Base-by-base conservation (phyloP, 2,888 invertebrate species). In the Carabus problematicus region DNA sequence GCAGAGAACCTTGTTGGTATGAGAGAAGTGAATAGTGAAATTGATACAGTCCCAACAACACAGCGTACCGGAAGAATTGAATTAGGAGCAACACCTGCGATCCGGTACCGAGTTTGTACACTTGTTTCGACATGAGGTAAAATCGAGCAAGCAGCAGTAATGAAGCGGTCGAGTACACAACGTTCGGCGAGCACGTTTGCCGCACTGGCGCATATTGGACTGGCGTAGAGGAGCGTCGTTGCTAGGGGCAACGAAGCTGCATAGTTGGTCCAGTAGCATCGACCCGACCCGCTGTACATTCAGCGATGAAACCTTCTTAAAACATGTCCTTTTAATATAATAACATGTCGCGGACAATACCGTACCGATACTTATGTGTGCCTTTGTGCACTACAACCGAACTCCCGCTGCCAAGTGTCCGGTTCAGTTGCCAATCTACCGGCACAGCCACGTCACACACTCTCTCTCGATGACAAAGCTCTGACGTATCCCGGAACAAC, bases 181-280 rank as follows among this genome's bases (percentile, higher is more conserved):
- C n/a, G n/a, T n/a, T n/a, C n/a, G 11, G 9, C 19, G 12, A 39
- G 29, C 19, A 29, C 9, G 29, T 67, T 70, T 70, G 66, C 69
- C 70, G 71, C 71, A 71, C 61, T 69, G 58, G 39, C 70, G 70
- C 70, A 62, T 66, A 70, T 52, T 64, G 71, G 42, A 66, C 70
- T 49, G 62, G 60, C 62, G 62, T 71, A 60, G 62, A 39, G 70
- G 64, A 67, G 70, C 71, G 70, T 70, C 68, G 71, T 71, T 61
- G 60, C 71, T 70, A 62, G 7, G 66, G 55, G 70, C 71, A 71
- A 71, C 71, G 71, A 67, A 67, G 71, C 71, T 70, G 61, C 71
- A 67, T 67, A 59, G 67, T 66, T 49, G 58, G 70, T 70, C 66
- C 63, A 63, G 68, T 64, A 70, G 45, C 71, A 71, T 71, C 71